Evolutionary conservation across 2,888 invertebrate species (phyloP), one percentile per base, ranked within the genome.

Genomic region (Drosophila mulleri): DNA sequence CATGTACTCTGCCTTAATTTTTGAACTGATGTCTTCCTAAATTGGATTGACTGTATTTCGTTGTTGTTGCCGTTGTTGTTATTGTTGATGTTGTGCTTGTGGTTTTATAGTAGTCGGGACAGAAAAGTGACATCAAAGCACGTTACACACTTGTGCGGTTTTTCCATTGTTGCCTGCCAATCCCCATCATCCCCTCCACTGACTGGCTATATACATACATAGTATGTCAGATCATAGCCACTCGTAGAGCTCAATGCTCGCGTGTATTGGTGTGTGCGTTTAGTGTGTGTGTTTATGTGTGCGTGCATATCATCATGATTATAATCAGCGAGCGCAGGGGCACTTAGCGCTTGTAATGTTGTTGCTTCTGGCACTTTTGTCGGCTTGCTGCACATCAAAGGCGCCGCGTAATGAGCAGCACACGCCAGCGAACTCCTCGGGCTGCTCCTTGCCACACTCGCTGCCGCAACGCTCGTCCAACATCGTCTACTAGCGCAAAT

Each of bases 371-470:
- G 89, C 89, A 74, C 82, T 89, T 89, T 87, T 72, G 84, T 84
- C 87, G 84, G 87, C 79, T 89, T 89, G 88, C 79, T 82, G 88
- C 87, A 85, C 84, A 85, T 85, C 84, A 85, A 85, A 85, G 84
- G 88, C 89, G 79, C 79, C 82, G 84, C 89, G 82, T 84, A 84
- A 84, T 84, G 84, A 84, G 89, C 84, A 84, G 75, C 84, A 83
- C 83, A 86, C 83, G 70, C 84, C 67, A 58, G 54, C 61, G 48
- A 60, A 42, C 63, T 67, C 76, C 65, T 68, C 64, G 23, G 66
- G 67, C 65, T 18, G 26, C 64, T 48, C 37, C 41, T 18, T n/a
- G 18, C 32, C 9, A 12, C 53, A 11, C 20, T 20, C 26, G 32
- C 9, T 9, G 16, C 26, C 44, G 29, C 53, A 20, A 11, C 37